Evolutionary conservation across 2,797 vertebrate species (phyloP).

Genomic region (Rallus crepitans): DNA sequence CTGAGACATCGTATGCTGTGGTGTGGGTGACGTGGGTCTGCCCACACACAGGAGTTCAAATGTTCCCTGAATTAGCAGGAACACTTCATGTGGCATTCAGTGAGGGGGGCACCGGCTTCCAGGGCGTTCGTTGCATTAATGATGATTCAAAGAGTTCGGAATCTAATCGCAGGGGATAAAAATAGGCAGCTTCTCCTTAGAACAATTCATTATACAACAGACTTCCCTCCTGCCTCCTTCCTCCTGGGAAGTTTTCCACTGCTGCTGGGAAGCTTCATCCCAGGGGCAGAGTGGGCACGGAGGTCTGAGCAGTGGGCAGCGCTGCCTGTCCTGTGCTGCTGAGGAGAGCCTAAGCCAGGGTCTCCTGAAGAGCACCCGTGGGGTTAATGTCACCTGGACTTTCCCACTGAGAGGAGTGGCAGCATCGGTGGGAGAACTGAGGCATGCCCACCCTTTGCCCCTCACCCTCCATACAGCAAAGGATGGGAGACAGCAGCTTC

Average conservation of each 20-base stretch:
- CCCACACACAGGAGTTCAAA: conserved; percentile 56
- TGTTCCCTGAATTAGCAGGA: conserved; percentile 63
- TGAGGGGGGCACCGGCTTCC: conserved; percentile 37
- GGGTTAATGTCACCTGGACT: background rate
- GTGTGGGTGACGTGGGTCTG: conserved; percentile 57
- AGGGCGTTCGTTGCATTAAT: conserved; percentile 46
- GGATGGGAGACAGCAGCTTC: background rate
- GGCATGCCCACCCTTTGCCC: too few relatives aligned
- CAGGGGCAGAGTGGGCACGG: accelerated
- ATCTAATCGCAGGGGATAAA: conserved; percentile 60
- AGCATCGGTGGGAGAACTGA: background rate
- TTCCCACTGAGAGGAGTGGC: background rate
- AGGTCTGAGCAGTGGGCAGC: background rate
- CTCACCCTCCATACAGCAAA: accelerated
- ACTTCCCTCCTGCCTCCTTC: background rate
- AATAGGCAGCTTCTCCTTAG: conserved; percentile 57
- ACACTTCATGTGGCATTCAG: conserved; percentile 34
- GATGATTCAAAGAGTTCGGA: conserved; percentile 73
- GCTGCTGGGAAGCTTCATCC: background rate
- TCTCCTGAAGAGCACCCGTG: background rate
- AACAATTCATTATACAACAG: conserved; percentile 63
- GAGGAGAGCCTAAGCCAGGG: too few relatives aligned
- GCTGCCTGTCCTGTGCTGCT: background rate
- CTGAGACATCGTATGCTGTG: background rate
- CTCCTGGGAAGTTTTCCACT: background rate